Conservation (phyloP, 1,140 invertebrate genomes). For the Drosophila malerkotliana region DNA sequence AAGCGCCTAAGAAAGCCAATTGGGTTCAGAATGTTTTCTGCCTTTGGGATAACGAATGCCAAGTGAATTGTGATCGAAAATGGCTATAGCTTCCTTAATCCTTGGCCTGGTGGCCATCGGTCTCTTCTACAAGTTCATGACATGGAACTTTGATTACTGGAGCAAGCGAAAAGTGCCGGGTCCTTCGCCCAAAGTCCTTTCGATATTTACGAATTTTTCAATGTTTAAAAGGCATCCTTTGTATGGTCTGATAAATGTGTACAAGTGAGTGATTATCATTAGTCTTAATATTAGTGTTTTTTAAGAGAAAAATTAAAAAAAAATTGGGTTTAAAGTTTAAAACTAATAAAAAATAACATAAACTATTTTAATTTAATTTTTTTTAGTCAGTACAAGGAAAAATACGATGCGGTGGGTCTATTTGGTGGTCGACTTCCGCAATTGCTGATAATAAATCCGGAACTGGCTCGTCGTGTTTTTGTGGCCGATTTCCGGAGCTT, state of each 20-base stretch:
- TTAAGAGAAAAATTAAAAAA: too few relatives aligned
- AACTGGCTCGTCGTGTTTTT: constrained; percentile 85
- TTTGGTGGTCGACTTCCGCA: constrained; percentile 60
- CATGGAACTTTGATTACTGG: constrained; percentile 82
- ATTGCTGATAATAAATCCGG: constrained; percentile 84
- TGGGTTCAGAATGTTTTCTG: constrained; percentile 5
- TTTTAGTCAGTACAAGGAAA: constrained; percentile 55
- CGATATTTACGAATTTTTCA: constrained; percentile 38
- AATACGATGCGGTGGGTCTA: constrained; percentile 72
- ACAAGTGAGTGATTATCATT: constrained; percentile 38
- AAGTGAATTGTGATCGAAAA: background rate
- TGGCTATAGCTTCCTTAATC: constrained; percentile 50
- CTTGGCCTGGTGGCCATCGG: constrained; percentile 23
- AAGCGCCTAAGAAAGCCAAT: constrained; percentile 12
- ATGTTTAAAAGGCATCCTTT: constrained; percentile 1
- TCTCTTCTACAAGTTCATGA: constrained; percentile 73
- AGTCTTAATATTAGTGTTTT: background rate
- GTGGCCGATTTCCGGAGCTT: constrained; percentile 85
- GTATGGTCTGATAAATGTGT: constrained; percentile 45
- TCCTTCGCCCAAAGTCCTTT: constrained; percentile 53
- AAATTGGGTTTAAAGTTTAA: background rate
- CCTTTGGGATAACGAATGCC: constrained; percentile 1
- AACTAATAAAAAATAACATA: background rate
- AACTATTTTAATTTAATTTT: background rate
- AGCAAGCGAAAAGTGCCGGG: constrained; percentile 64